These are phyloP conservation scores for Luehdorfia chinensis DNA, from an alignment of 1,140 invertebrate genomes.

Conservation along the genomic window DNA sequence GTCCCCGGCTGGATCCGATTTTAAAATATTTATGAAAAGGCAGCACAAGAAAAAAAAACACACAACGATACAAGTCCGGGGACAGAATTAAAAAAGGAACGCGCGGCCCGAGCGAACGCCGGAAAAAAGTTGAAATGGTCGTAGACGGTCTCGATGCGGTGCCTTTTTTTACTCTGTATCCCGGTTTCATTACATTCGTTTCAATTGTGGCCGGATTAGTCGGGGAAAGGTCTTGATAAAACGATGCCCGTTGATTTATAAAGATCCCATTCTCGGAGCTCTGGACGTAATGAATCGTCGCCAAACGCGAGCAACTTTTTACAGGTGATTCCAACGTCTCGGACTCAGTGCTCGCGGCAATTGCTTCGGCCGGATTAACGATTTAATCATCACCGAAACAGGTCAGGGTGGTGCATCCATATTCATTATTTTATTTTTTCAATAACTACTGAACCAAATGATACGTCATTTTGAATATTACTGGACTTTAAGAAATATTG, in stretches of 20 bases:
- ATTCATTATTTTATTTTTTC: too few species aligned
- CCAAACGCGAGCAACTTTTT: constrained; percentile 35
- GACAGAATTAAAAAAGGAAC: constrained; percentile 68
- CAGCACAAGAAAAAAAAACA: constrained; percentile 51
- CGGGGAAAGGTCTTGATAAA: constrained; percentile 65
- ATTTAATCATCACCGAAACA: not conserved
- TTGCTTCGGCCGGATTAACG: too few species aligned
- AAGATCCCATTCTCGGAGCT: constrained; percentile 43
- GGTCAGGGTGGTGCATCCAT: not conserved
- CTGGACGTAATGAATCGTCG: constrained; percentile 54
- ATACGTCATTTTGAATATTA: too few species aligned
- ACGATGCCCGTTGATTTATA: constrained; percentile 68
- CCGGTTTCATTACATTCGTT: constrained; percentile 71
- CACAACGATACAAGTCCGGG: constrained; percentile 37
- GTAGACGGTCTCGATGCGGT: constrained; percentile 54
- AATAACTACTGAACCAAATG: too few species aligned
- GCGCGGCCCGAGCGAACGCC: constrained; percentile 45
- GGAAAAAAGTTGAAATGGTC: constrained; percentile 71
- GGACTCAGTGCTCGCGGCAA: not conserved
- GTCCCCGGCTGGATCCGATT: constrained; percentile 70
- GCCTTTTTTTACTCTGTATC: constrained; percentile 42
- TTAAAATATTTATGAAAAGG: constrained; percentile 75
- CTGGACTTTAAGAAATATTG: too few species aligned
- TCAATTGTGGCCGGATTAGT: constrained; percentile 69
- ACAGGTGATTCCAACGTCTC: constrained; percentile 25